A percentile compares a stretch with the other conserved stretches of the same genome.
Evolutionary conservation across 1,140 invertebrate species (phyloP).

Genomic region (Ylistrum balloti): DNA sequence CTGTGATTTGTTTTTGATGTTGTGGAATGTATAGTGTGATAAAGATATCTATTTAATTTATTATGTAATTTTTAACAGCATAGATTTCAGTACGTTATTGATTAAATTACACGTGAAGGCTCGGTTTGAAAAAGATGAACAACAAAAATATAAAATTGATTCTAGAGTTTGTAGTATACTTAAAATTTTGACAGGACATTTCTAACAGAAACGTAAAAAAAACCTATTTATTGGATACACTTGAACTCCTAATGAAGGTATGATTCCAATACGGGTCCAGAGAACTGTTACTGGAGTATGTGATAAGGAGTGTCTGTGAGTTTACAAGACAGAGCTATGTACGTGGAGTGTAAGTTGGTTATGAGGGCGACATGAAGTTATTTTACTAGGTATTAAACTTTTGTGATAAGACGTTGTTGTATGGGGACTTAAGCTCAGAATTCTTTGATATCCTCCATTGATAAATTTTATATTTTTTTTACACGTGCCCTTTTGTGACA

Average conservation of each 20-base stretch:
- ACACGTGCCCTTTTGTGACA: slow-evolving; percentile 25
- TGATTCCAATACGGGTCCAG: neutral
- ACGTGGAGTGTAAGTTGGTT: neutral
- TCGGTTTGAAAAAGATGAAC: neutral
- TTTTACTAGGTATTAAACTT: slow-evolving; percentile 15
- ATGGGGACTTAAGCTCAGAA: neutral
- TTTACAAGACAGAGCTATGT: neutral
- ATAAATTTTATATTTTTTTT: slow-evolving; percentile 41
- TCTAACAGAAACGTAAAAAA: neutral
- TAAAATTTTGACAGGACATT: neutral
- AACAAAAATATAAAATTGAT: neutral
- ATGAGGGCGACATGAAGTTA: neutral
- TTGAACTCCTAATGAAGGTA: neutral
- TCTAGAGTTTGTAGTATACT: neutral
- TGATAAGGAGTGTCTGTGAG: neutral
- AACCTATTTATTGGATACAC: neutral
- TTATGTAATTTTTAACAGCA: neutral
- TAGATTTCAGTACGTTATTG: too few species aligned
- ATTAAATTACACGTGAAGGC: neutral
- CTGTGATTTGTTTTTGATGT: neutral
- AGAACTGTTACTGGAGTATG: neutral
- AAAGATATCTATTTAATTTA: neutral
- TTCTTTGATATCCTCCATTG: neutral
- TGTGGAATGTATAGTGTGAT: neutral
- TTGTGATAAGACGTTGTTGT: neutral